A percentile compares a stretch with the other conserved stretches of the same genome.
Evolutionary conservation across 2,113 vertebrate species (phyloP).

Genomic region (Promerops cafer): DNA sequence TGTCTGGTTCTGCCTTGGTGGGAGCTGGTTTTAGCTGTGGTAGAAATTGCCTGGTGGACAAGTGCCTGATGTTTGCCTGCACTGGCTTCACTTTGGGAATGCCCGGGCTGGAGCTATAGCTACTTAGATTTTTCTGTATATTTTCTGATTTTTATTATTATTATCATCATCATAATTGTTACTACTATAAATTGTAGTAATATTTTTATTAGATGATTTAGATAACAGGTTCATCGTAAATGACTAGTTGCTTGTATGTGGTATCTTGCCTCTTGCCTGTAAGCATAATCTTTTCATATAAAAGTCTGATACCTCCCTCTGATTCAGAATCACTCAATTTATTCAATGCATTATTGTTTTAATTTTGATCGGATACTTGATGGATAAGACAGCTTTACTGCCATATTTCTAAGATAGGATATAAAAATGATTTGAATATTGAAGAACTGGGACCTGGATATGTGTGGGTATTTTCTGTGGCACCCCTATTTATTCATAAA

Average conservation of each 20-base stretch:
- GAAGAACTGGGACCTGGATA: neutral
- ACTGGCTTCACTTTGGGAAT: neutral
- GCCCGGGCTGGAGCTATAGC: accelerated
- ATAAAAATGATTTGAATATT: neutral
- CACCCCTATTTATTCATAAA: neutral
- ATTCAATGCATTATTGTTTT: neutral
- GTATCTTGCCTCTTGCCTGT: neutral
- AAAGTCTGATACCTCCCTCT: neutral
- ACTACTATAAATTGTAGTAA: neutral
- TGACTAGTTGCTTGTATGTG: neutral
- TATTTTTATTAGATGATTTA: neutral
- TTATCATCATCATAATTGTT: neutral
- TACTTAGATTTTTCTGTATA: neutral
- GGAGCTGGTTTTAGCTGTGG: neutral
- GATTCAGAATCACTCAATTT: neutral
- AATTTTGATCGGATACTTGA: neutral
- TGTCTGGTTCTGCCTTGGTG: neutral
- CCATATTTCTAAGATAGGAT: neutral
- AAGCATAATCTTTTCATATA: neutral
- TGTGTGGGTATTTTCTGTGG: neutral
- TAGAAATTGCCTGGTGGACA: neutral
- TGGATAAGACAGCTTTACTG: neutral
- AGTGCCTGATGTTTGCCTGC: accelerated
- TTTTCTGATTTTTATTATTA: neutral
- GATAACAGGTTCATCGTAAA: neutral